phyloP scores from a whole-genome alignment of 2,113 vertebrate genomes.

The Anoura caudifer region DNA sequence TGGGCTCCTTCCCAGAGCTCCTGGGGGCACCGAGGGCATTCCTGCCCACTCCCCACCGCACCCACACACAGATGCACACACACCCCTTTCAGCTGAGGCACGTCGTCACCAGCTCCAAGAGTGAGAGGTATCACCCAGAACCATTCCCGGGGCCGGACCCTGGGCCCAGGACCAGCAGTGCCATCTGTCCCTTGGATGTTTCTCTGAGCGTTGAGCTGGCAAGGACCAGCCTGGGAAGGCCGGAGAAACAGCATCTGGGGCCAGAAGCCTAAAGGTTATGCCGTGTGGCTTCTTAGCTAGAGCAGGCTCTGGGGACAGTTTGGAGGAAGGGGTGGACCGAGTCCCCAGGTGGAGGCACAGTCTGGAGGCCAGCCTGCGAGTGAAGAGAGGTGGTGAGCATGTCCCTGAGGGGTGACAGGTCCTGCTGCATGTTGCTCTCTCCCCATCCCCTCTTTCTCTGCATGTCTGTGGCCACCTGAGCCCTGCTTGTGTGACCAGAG shows the following conservation, averaged over 20 bases:
- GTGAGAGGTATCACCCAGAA: constrained; percentile 56
- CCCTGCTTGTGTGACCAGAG: background rate
- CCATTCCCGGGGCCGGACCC: background rate
- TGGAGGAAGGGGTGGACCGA: background rate
- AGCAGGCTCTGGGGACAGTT: background rate
- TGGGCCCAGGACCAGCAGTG: background rate
- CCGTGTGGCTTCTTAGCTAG: background rate
- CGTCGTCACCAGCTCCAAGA: constrained; percentile 53
- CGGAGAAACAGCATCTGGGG: background rate
- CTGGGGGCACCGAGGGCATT: background rate
- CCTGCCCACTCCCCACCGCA: background rate
- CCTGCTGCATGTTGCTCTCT: background rate
- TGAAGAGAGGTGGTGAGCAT: background rate
- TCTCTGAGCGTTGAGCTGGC: background rate
- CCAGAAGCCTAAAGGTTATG: accelerated
- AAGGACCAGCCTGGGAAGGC: constrained; percentile 36
- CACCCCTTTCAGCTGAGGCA: background rate
- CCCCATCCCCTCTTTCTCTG: background rate
- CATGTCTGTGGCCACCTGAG: background rate
- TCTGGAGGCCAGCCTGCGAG: background rate
- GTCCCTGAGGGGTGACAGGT: background rate
- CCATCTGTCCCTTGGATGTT: constrained; percentile 66
- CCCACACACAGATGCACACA: accelerated
- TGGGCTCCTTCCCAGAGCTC: background rate
- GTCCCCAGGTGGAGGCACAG: background rate